Evolutionary conservation across 2,797 vertebrate genomes (phyloP), one percentile per base, ranked within the genome.

Genomic region (Parauchenoglanis ngamensis): DNA sequence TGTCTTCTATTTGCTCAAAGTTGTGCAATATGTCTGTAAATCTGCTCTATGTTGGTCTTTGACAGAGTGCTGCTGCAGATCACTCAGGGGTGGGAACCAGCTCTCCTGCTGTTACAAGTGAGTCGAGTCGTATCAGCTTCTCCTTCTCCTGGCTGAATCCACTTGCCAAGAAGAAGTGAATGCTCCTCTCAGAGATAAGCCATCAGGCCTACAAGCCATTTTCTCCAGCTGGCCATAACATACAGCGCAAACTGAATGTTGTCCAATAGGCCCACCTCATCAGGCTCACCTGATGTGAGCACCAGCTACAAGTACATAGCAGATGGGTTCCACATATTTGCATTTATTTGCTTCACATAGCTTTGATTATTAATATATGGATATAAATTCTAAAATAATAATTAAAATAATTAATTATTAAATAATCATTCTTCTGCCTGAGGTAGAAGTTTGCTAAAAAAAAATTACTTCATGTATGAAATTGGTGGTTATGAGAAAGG

Each of bases 91-190:
- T 88, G 70, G 40, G 40, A 81, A 44, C 28, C 78, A 44, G 84
- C 35, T 88, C 81, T 73, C 68, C 85, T 73, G 25, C 54, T 63
- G 35, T 81, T 63, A 46, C 57, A 25, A 61, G 52, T 8, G 88
- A 91, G 86, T 84, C 87, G 75, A 84, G 89, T 73, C 87, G 19
- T 57, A 84, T 89, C 72, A 83, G 92, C 49, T 93, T 93, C 88
- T 94, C 89, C 84, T 93, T 94, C 91, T 94, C 92, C 59, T 94
- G 93, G 92, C 86, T 95, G 6, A 94, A 91, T 59, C 92, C 86
- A 79, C 90, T 75, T 65, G 35, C 68, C 86, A 94, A 92, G 86
- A 92, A 90, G 89, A 93, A 93, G 84, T 92, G 90, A 76, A 49
- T 90, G 91, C 12, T 67, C 13, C 12, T 63, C n/a, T 84, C 49